Base-by-base conservation (phyloP, 2,888 invertebrate genomes). In the Tethea ocularis region DNA sequence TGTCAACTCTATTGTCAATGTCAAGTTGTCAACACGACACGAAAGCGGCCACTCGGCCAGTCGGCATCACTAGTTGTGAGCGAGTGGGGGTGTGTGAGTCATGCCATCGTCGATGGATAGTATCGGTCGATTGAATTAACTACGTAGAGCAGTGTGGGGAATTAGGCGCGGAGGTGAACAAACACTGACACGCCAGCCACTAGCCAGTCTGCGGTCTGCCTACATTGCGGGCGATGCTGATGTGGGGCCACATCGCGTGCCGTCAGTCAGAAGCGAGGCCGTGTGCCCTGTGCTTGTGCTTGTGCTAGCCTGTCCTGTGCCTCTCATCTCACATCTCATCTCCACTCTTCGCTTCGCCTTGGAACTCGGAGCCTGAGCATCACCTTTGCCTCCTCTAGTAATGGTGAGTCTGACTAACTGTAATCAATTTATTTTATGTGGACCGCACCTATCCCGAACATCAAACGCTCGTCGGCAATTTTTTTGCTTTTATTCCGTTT, bases 111-210 rank as follows among this genome's bases (percentile, higher is more conserved):
- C 41, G 41, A n/a, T 41, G 41, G 41, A 41, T 41, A 17, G 17
- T 20, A n/a, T 7, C 20, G 46, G 46, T 46, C 46, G 46, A 46
- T 20, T 46, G 10, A 46, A 46, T 46, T 46, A 20, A 1, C 33
- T 46, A 46, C 46, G 46, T 46, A 46, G 46, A 46, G 46, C 46
- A 46, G 46, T 46, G 46, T 20, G 46, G 46, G 46, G 20, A 46
- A 46, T 20, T 46, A 20, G 17, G 46, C 46, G 46, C 46, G 20
- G 46, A 20, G 20, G 46, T 46, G 20, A 20, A 46, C 20, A 20
- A 20, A 10, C 20, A 46, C 17, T 20, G 46, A 10, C 46, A 46
- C n/a, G 41, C 15, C 15, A 38, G 36, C 11, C 41, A 41, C 17
- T 15, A 26, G 26, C 6, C 26, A 26, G 26, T 26, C 26, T 26